A percentile compares a stretch with the other conserved stretches of the same genome.
Evolutionary conservation across 1,140 invertebrate genomes (phyloP).

Genomic region (Atta cephalotes): DNA sequence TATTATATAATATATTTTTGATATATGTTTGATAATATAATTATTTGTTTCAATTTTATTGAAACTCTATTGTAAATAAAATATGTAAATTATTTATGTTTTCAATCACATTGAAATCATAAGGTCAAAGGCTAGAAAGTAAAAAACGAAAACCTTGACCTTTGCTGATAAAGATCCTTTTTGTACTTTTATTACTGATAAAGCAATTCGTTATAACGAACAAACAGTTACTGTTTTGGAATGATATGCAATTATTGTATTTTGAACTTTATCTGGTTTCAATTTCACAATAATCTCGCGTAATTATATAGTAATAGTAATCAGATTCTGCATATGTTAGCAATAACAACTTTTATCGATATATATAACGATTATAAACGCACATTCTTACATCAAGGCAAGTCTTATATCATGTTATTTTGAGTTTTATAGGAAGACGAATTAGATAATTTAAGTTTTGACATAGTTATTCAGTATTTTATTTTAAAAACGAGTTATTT

Average conservation of each 20-base stretch:
- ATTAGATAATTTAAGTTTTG: too few species aligned
- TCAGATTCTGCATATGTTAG: background rate
- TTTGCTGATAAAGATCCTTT: slow-evolving; percentile 27
- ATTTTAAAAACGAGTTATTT: too few species aligned
- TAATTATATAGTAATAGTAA: background rate
- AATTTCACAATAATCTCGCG: background rate
- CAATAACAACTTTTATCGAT: background rate
- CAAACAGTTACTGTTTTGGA: slow-evolving; percentile 24
- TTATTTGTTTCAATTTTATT: background rate
- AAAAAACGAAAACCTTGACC: slow-evolving; percentile 13
- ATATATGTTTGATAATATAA: background rate
- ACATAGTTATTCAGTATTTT: too few species aligned
- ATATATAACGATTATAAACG: background rate
- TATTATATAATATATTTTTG: slow-evolving; percentile 2
- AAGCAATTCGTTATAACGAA: background rate
- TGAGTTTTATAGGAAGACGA: too few species aligned
- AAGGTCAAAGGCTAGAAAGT: background rate
- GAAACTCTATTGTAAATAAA: too few species aligned
- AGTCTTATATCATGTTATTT: too few species aligned
- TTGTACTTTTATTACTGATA: slow-evolving; percentile 4
- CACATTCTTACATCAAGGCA: background rate
- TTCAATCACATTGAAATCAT: background rate
- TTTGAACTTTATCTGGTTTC: slow-evolving; percentile 22
- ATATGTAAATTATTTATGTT: background rate
- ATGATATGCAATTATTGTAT: background rate